Percentiles rank a stretch among this genome's conserved stretches.
These are phyloP conservation scores for Seriola rivoliana DNA, from an alignment of 2,113 vertebrate species.

Conservation along the genomic window DNA sequence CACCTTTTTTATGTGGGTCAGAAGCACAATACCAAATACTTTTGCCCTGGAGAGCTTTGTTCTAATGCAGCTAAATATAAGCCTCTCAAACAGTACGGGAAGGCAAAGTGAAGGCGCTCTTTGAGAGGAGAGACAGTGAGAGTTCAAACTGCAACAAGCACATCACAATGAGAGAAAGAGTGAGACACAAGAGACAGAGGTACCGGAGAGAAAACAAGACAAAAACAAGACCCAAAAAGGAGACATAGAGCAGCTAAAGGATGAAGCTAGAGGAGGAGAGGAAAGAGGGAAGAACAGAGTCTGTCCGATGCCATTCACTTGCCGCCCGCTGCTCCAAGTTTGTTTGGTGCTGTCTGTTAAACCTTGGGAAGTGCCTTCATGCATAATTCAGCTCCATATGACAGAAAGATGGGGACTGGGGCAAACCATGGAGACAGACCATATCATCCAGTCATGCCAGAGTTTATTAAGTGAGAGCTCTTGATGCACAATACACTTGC, in stretches of 20 bases:
- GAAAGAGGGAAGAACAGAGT: neutral
- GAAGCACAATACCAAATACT: slow-evolving; percentile 50
- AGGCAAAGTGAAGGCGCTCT: slow-evolving; percentile 28
- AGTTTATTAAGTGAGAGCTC: slow-evolving; percentile 44
- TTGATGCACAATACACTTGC: slow-evolving; percentile 21
- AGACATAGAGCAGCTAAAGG: slow-evolving; percentile 8
- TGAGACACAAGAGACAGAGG: slow-evolving; percentile 21
- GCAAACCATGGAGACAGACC: slow-evolving; percentile 37
- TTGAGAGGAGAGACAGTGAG: slow-evolving; percentile 25
- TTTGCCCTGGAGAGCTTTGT: slow-evolving; percentile 39
- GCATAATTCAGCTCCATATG: slow-evolving; percentile 60
- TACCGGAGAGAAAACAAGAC: neutral
- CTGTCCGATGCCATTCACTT: neutral
- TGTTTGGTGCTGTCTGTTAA: slow-evolving; percentile 51
- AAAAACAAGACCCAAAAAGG: neutral
- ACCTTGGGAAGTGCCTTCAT: slow-evolving; percentile 39
- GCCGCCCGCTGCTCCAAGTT: slow-evolving; percentile 28
- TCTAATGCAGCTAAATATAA: slow-evolving; percentile 62
- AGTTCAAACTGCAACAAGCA: slow-evolving; percentile 19
- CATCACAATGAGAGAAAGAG: slow-evolving; percentile 8
- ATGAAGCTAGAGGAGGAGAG: neutral
- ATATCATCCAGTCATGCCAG: slow-evolving; percentile 58
- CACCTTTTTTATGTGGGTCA: slow-evolving; percentile 47
- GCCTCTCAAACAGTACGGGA: slow-evolving; percentile 40
- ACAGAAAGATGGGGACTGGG: slow-evolving; percentile 51